phyloP scores from a whole-genome alignment of 2,888 invertebrate genomes.

The Sphaerophoria rueppellii region DNA sequence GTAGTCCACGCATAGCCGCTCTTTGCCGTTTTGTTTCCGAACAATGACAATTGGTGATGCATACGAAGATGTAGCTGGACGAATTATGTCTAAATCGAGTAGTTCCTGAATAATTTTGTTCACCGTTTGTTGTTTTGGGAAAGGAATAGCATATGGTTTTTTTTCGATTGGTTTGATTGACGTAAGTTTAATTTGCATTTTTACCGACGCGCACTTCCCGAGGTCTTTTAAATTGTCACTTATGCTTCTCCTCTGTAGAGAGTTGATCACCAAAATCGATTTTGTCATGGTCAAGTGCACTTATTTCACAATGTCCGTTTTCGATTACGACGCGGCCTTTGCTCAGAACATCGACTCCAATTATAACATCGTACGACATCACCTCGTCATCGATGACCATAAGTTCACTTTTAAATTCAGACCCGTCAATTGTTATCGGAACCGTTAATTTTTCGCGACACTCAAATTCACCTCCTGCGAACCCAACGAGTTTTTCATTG shows the following conservation, averaged over 20 bases:
- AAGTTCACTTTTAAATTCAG: not conserved
- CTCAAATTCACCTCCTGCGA: constrained; percentile 15
- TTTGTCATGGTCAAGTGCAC: not conserved
- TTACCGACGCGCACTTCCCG: constrained; percentile 43
- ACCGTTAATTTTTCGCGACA: constrained; percentile 11
- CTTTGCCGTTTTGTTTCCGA: constrained; percentile 68
- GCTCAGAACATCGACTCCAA: constrained; percentile 51
- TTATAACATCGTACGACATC: constrained; percentile 39
- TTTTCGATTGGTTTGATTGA: constrained; percentile 37
- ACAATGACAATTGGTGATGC: constrained; percentile 71
- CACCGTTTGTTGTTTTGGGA: constrained; percentile 33
- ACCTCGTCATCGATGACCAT: constrained; percentile 12
- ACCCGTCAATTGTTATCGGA: constrained; percentile 5
- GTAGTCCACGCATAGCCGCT: no score
- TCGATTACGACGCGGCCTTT: constrained; percentile 43
- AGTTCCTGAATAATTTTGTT: constrained; percentile 46
- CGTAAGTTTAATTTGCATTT: constrained; percentile 55
- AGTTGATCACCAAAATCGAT: constrained; percentile 27
- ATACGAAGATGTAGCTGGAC: constrained; percentile 58
- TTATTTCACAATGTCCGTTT: constrained; percentile 4
- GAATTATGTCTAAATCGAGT: constrained; percentile 48
- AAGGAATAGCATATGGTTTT: constrained; percentile 43
- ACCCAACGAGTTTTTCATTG: constrained; percentile 37
- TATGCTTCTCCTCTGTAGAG: constrained; percentile 5
- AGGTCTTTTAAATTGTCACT: constrained; percentile 36